Evolutionary conservation across 2,797 vertebrate genomes (phyloP).

Genomic region (Eurystomus glaucurus): DNA sequence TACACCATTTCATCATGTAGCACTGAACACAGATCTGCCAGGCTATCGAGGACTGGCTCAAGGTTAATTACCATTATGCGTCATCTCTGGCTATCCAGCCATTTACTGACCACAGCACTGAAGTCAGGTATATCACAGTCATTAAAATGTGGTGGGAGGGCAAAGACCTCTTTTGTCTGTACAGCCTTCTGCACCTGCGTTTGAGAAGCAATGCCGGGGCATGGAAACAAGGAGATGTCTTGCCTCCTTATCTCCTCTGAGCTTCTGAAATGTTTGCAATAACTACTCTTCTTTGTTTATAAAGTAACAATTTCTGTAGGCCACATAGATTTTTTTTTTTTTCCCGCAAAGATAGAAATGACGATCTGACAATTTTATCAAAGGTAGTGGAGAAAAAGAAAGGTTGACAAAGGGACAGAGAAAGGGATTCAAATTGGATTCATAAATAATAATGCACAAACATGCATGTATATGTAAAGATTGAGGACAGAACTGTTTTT

Average conservation of each 20-base stretch:
- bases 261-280: not conserved
- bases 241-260: not conserved
- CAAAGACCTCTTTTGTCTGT: not conserved
- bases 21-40: not conserved
- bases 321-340: not conserved
- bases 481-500: not conserved
- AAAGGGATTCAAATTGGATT: not conserved
- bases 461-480: not conserved
- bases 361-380: not conserved
- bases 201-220: not conserved
- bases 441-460: not conserved
- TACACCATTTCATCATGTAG: rapidly evolving
- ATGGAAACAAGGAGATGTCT: not conserved
- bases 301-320: not conserved
- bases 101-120: rapidly evolving
- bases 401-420: not conserved
- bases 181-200: not conserved
- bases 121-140: not conserved
- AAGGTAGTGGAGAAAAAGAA: not conserved
- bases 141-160: rapidly evolving
- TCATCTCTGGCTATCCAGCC: not conserved
- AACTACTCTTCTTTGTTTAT: not conserved
- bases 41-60: rapidly evolving
- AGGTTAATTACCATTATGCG: not conserved
- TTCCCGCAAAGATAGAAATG: not conserved